Evolutionary conservation across 2,113 vertebrate genomes (phyloP).

Genomic region (Copsychus sechellarum): DNA sequence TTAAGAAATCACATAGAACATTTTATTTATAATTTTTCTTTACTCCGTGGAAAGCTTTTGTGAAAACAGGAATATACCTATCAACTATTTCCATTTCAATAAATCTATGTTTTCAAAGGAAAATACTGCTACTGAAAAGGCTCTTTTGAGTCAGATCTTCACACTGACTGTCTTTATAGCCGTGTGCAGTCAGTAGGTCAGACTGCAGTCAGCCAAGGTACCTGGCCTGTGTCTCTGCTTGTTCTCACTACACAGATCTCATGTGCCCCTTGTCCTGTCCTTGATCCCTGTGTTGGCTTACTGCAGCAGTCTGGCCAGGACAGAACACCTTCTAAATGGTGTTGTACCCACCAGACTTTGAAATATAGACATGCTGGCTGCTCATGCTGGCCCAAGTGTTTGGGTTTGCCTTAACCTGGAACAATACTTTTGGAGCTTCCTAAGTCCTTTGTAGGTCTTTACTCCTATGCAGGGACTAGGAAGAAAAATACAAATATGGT

Average conservation of each 20-base stretch:
- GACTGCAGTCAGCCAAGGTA: background rate
- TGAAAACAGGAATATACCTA: background rate
- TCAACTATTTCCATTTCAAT: background rate
- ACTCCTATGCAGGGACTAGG: background rate
- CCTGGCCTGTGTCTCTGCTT: background rate
- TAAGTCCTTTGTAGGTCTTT: background rate
- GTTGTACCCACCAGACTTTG: background rate
- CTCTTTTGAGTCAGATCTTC: background rate
- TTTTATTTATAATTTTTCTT: background rate
- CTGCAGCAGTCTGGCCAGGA: background rate
- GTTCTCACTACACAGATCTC: background rate
- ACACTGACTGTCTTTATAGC: background rate
- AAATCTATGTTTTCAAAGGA: background rate
- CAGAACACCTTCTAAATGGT: background rate
- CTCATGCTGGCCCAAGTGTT: background rate
- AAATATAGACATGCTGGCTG: background rate
- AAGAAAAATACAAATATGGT: background rate
- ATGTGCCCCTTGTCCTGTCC: rapidly evolving
- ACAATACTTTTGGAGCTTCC: background rate
- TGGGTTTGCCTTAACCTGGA: background rate
- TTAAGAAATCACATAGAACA: background rate
- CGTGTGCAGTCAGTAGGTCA: background rate
- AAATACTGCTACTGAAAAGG: background rate
- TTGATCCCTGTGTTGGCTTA: background rate
- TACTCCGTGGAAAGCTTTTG: background rate